Conservation (phyloP, 2,797 vertebrate genomes). For the Danio albolineatus region DNA sequence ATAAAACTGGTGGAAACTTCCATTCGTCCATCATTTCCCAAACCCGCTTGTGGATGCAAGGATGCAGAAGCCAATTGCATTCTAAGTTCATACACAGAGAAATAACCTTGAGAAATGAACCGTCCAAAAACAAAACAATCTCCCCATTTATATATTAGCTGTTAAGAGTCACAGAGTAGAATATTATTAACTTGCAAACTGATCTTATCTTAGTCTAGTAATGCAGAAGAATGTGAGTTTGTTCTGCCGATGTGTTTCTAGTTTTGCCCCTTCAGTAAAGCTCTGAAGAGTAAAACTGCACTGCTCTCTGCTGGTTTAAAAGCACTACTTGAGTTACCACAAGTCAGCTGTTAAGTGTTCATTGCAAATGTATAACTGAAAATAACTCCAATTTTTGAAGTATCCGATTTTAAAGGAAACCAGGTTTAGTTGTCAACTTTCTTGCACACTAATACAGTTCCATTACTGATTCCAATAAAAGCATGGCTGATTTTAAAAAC, state of each 20-base stretch:
- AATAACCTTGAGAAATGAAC: not conserved
- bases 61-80: not conserved
- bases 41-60: not conserved
- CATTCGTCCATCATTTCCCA: not conserved
- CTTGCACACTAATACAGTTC: not conserved
- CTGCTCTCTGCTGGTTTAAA: conserved; percentile 37
- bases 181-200: not conserved
- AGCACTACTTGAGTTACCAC: not conserved
- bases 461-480: too few relatives aligned
- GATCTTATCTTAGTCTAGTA: not conserved
- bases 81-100: not conserved
- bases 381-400: not conserved
- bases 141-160: not conserved
- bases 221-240: not conserved
- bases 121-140: not conserved
- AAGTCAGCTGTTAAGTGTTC: not conserved
- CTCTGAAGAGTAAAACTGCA: not conserved
- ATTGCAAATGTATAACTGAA: not conserved
- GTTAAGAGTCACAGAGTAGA: not conserved
- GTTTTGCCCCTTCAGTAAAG: not conserved
- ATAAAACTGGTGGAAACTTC: conserved; percentile 24
- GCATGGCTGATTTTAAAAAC: too few relatives aligned
- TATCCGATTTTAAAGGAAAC: not conserved
- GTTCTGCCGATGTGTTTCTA: not conserved
- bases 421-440: not conserved